Evolutionary conservation across 2,797 vertebrate genomes (phyloP), one percentile per base, ranked within the genome.

Genomic region (Chaenodraco wilsoni): DNA sequence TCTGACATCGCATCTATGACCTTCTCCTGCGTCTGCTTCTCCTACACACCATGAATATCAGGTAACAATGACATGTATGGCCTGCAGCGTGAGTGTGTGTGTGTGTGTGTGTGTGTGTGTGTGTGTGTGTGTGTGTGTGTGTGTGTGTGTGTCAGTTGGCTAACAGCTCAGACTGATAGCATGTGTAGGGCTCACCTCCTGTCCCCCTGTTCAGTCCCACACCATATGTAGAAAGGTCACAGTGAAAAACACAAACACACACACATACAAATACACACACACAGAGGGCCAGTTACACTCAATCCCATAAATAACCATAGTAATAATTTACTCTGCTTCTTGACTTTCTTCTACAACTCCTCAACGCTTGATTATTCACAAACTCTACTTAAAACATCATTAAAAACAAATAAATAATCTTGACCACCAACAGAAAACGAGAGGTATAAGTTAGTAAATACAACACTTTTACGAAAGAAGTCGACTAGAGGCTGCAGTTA

Each of bases 211-310:
- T 86, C 75, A 76, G 84, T 86, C 86, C 86, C 89, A 87, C 70
- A 87, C 76, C 90, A 90, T 91, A 91, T 82, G 91, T 87, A 87
- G 83, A 87, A 92, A 91, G 91, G 91, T 91, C 90, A 89, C 60
- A 74, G 64, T 46, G 19, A 71, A 66, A 66, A 33, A 43, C 10
- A 61, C 59, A 61, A n/a, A 57, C 17, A 57, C 55, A 57, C 55
- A 57, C 33, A 56, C 54, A 56, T 16, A 56, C 54, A 56, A 16
- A 56, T 16, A 56, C 31, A 56, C 54, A 56, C 33, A 37, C 33
- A 37, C 33, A 37, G 27, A 27, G 27, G 27, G 27, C 27, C 27
- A 27, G 40, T 41, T 17, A 21, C 57, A 19, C 43, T 51, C 8
- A 14, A 55, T 59, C 37, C 55, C 37, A n/a, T 48, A 37, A 17